A percentile compares a stretch with the other conserved stretches of the same genome.
phyloP scores from a whole-genome alignment of 2,113 vertebrate species.

The Saguinus imperator region DNA sequence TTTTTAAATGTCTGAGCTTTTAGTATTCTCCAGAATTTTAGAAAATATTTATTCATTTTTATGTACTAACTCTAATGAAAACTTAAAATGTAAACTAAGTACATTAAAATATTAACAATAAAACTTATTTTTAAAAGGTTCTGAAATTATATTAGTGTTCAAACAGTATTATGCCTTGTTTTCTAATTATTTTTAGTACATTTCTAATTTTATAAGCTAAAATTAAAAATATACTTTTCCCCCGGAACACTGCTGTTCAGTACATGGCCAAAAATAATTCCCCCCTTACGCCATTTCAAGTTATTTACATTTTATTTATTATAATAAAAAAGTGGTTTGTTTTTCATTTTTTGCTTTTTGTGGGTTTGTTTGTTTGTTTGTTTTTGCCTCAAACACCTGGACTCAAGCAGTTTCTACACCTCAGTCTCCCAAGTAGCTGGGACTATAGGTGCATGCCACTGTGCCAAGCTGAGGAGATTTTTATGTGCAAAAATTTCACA shows the following conservation, averaged over 20 bases:
- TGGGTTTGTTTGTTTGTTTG: too few species aligned
- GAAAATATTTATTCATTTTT: not conserved
- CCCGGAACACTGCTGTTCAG: not conserved
- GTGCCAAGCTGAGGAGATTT: not conserved
- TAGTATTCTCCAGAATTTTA: slow-evolving; percentile 33
- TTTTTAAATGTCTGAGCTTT: slow-evolving; percentile 55
- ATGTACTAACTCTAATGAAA: not conserved
- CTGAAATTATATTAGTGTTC: slow-evolving; percentile 1
- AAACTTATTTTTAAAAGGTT: slow-evolving; percentile 36
- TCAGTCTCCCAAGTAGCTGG: not conserved
- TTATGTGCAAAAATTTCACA: not conserved
- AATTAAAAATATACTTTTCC: slow-evolving; percentile 3
- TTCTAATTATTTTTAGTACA: slow-evolving; percentile 43
- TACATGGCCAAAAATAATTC: not conserved
- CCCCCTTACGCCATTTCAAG: slow-evolving; percentile 13
- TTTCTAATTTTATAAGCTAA: slow-evolving; percentile 52
- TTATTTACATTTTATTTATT: slow-evolving; percentile 38
- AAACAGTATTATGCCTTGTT: not conserved
- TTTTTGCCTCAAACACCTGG: not conserved
- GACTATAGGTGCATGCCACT: not conserved
- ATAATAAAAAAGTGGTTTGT: not conserved
- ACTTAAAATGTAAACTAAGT: not conserved
- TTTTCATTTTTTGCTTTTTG: too few species aligned
- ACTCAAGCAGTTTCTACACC: not conserved
- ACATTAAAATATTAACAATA: not conserved